These are phyloP conservation scores for Petrocephalus zakoni DNA, from an alignment of 2,113 vertebrate species.

Conservation along the genomic window DNA sequence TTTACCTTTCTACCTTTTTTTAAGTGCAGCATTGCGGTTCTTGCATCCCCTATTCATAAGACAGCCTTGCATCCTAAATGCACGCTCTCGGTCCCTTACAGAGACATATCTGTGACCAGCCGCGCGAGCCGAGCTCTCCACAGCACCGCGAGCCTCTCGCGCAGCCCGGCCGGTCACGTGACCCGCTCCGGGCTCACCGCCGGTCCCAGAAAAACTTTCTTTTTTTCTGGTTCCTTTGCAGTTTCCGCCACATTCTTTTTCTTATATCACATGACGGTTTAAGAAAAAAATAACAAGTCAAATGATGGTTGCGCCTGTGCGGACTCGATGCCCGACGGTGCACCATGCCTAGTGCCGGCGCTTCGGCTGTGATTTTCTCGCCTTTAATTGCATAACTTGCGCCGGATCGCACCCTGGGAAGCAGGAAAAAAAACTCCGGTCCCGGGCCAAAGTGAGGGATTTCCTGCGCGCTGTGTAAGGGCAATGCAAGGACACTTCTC, in stretches of 20 bases:
- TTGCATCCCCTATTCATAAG: background rate
- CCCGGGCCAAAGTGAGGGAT: background rate
- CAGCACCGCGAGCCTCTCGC: background rate
- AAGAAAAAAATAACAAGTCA: constrained; percentile 13
- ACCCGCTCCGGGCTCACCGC: background rate
- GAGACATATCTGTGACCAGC: too few species aligned
- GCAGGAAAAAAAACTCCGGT: background rate
- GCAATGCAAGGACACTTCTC: background rate
- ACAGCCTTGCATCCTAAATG: background rate
- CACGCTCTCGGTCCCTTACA: background rate
- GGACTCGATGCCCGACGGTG: background rate
- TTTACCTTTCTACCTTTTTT: background rate
- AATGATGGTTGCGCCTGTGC: background rate
- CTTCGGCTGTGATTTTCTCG: background rate
- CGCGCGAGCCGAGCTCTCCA: background rate
- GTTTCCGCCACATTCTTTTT: constrained; percentile 31
- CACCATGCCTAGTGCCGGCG: background rate
- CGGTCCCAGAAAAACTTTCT: background rate
- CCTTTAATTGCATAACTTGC: background rate
- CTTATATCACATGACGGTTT: constrained; percentile 38
- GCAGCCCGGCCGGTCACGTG: background rate
- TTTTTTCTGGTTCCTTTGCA: background rate
- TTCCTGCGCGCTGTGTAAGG: constrained; percentile 20
- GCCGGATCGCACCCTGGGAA: background rate
- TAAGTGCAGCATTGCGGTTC: background rate